These are phyloP conservation scores for Apoderus coryli DNA, from an alignment of 2,888 invertebrate species.

Conservation along the genomic window DNA sequence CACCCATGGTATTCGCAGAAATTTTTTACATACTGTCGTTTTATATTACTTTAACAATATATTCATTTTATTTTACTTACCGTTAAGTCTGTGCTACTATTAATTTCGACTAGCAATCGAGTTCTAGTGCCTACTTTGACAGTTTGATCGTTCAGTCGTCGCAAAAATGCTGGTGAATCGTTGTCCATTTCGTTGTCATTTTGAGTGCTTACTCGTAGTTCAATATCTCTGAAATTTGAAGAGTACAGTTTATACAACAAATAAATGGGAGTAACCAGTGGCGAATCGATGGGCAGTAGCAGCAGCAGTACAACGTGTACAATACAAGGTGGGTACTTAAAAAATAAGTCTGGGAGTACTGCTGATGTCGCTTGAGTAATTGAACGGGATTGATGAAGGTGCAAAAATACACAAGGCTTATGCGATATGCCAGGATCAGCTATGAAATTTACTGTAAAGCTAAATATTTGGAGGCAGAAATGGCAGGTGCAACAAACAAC, in stretches of 20 bases:
- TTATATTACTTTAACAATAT: too few species aligned
- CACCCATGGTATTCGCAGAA: too few species aligned
- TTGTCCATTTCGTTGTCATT: slow-evolving; percentile 34
- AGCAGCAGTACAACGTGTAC: slow-evolving; percentile 3
- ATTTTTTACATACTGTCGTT: too few species aligned
- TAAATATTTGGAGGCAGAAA: slow-evolving; percentile 2
- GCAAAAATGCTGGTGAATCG: slow-evolving; percentile 68
- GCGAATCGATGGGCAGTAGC: too few species aligned
- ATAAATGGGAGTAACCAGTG: too few species aligned
- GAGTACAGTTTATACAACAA: too few species aligned
- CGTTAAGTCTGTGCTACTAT: slow-evolving; percentile 40
- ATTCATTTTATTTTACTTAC: slow-evolving; percentile 20
- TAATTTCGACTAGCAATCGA: slow-evolving; percentile 70
- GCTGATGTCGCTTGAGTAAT: slow-evolving; percentile 2
- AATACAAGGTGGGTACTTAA: slow-evolving; percentile 1
- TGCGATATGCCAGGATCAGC: too few species aligned
- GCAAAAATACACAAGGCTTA: neutral
- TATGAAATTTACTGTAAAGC: slow-evolving; percentile 1
- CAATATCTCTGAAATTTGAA: slow-evolving; percentile 37
- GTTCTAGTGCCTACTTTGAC: slow-evolving; percentile 84
- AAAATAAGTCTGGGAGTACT: slow-evolving; percentile 1
- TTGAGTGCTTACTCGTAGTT: slow-evolving; percentile 39
- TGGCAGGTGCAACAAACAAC: slow-evolving; percentile 1
- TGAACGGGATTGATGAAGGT: slow-evolving; percentile 1
- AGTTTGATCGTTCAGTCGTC: slow-evolving; percentile 71